Base-by-base conservation (phyloP, 2,888 invertebrate species). In the Nipponacmea schrenckii region DNA sequence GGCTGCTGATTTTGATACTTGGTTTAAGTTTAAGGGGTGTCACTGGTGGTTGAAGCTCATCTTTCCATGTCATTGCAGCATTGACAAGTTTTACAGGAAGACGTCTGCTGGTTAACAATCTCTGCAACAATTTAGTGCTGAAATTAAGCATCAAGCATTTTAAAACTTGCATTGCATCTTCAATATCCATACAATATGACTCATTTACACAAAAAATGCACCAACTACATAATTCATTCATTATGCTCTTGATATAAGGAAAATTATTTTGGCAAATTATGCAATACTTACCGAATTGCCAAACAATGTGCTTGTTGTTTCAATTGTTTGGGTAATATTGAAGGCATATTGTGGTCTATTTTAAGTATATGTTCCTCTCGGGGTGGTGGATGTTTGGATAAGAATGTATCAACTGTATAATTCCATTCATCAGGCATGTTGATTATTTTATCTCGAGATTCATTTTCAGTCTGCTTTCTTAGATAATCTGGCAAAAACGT, bases 401-500 rank as follows among this genome's bases (percentile, higher is more conserved):
- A 73, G 64, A 82, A 79, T 15, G 68, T 75, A 20, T 74, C 70
- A 2, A 79, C 79, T 15, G 79, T 69, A 14, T 74, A 67, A n/a
- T 74, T 73, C 82, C 82, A 82, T 44, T 80, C 79, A 48, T 71
- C 68, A 39, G 68, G 71, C 24, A 46, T 62, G 7, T 56, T 48
- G 17, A 24, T 48, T 10, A 45, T 56, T 46, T 62, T 39, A 44
- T 63, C 63, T 17, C 46, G 62, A 14, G 31, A 17, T 14, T 39
- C 27, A 39, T 66, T 68, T 44, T 20, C 64, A 17, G 69, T 73
- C 10, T 72, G 69, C 5, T 75, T 69, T 48, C 76, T 72, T 39
- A 81, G 66, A n/a, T 75, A 73, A n/a, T 79, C 79, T 2, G 80
- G 80, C 5, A 81, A 62, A 50, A 80, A 78, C 56, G 75, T 76